Percentiles rank a stretch among this genome's conserved stretches.
Conservation (phyloP, 2,113 vertebrate genomes). For the Dasyornis broadbenti region DNA sequence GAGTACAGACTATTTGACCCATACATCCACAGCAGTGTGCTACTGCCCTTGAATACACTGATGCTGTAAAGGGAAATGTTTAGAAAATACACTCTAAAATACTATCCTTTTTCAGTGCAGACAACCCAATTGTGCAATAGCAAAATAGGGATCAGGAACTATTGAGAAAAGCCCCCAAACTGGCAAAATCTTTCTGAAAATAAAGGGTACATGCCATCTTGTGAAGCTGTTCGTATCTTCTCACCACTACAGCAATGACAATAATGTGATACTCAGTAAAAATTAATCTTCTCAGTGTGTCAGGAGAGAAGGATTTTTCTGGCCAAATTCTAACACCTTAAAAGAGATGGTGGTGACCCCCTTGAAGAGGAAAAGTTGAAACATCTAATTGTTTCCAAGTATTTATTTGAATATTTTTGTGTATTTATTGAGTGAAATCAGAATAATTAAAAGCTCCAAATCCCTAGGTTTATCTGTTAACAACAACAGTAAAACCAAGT, state of each 20-base stretch:
- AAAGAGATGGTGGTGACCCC: not conserved
- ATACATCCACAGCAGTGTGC: not conserved
- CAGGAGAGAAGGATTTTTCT: not conserved
- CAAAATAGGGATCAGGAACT: not conserved
- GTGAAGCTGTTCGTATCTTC: not conserved
- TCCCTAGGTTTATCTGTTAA: not conserved
- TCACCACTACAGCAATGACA: not conserved
- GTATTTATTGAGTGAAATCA: not conserved
- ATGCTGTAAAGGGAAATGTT: not conserved
- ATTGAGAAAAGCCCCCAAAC: not conserved
- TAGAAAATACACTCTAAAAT: not conserved
- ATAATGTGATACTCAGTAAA: not conserved
- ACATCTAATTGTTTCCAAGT: not conserved
- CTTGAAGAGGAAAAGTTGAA: not conserved
- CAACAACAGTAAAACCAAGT: not conserved
- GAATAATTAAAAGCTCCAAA: not conserved
- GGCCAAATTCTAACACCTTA: not conserved
- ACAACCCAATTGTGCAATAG: not conserved
- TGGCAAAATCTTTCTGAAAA: not conserved
- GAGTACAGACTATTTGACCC: not conserved
- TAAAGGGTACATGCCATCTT: not conserved
- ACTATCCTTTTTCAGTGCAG: not conserved
- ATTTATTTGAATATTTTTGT: not conserved
- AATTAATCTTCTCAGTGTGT: not conserved
- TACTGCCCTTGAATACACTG: not conserved